Conservation (phyloP, 2,888 invertebrate genomes). For the Caprella mutica region DNA sequence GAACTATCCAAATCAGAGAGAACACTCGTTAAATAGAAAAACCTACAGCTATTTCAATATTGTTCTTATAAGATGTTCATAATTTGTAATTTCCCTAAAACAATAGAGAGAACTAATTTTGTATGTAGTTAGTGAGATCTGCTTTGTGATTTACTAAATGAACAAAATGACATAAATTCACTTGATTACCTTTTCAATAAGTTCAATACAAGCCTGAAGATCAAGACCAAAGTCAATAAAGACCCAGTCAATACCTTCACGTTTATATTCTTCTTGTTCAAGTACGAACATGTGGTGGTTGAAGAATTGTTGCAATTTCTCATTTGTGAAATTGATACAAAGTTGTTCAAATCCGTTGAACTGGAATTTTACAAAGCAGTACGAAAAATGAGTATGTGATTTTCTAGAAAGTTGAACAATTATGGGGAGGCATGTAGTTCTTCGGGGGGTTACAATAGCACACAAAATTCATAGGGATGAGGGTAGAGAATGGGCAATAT, state of each 20-base stretch:
- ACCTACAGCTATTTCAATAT: no score
- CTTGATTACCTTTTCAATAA: slow-evolving; percentile 66
- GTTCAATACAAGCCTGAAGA: slow-evolving; percentile 85
- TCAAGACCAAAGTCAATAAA: slow-evolving; percentile 98
- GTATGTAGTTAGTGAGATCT: no score
- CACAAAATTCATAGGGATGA: no score
- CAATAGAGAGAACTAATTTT: no score
- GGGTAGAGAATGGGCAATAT: not conserved
- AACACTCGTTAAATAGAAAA: no score
- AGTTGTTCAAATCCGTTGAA: slow-evolving; percentile 95
- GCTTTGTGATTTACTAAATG: no score
- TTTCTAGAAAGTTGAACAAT: not conserved
- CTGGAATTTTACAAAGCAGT: slow-evolving; percentile 44
- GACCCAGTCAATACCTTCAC: slow-evolving; percentile 85
- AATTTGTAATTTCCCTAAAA: no score
- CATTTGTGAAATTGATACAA: slow-evolving; percentile 97
- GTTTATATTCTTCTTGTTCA: slow-evolving; percentile 92
- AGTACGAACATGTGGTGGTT: slow-evolving; percentile 97
- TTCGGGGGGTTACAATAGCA: not conserved
- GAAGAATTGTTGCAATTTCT: slow-evolving; percentile 96
- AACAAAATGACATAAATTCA: no score
- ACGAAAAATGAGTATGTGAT: slow-evolving; percentile 1
- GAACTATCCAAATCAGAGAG: no score
- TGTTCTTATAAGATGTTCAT: no score
- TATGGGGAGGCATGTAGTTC: no score